Conservation (phyloP, 1,140 invertebrate genomes). For the Diabrotica virgifera region DNA sequence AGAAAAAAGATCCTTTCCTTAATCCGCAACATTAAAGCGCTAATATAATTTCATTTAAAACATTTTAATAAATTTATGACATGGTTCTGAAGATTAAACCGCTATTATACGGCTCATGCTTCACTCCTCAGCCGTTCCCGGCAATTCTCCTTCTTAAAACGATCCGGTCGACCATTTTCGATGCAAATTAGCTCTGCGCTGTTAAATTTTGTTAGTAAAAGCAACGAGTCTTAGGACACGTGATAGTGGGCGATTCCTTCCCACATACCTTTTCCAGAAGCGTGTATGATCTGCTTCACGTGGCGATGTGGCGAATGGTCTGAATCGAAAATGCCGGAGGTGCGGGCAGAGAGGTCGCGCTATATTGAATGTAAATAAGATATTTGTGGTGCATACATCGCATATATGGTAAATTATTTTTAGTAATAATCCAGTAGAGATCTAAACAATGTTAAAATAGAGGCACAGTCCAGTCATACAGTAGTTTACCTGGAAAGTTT, state of each 20-base stretch:
- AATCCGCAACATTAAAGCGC: slow-evolving; percentile 36
- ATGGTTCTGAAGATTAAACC: slow-evolving; percentile 42
- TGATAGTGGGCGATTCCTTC: not conserved
- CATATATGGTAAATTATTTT: no score
- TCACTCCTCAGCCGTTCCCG: slow-evolving; percentile 32
- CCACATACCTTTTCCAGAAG: not conserved
- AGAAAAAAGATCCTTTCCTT: slow-evolving; percentile 29
- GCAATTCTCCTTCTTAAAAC: slow-evolving; percentile 37
- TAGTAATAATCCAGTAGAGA: no score
- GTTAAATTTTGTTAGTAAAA: slow-evolving; percentile 42
- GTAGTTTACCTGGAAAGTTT: no score
- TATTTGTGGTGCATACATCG: no score
- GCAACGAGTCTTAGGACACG: slow-evolving; percentile 26
- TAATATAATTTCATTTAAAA: slow-evolving; percentile 46
- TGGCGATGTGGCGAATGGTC: no score
- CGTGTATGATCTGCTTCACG: not conserved
- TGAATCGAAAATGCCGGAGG: no score
- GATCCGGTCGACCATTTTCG: slow-evolving; percentile 33
- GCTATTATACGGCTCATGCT: slow-evolving; percentile 44
- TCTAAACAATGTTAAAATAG: no score
- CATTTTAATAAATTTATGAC: slow-evolving; percentile 48
- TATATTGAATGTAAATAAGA: no score
- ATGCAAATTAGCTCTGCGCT: slow-evolving; percentile 42
- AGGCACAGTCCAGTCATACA: no score
- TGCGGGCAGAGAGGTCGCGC: no score